Evolutionary conservation across 2,888 invertebrate species (phyloP), one percentile per base, ranked within the genome.

Genomic region (Pollenia griseotomentosa): DNA sequence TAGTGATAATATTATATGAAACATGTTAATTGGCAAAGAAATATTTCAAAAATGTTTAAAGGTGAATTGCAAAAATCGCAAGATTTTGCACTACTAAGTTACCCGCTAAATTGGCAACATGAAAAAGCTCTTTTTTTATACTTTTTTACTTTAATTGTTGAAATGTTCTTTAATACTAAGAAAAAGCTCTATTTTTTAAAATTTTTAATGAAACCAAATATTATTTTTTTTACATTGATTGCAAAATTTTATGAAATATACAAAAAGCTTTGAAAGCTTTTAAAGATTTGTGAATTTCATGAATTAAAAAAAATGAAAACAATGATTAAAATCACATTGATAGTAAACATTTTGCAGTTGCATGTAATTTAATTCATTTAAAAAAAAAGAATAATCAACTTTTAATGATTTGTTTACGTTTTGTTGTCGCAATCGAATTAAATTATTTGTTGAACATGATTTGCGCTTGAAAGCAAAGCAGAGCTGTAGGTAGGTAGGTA

Each of bases 381-480:
- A 40, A 71, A 66, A 74, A 71, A 61, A 59, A 63, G 19, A 16
- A 63, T 33, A 46, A 73, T 23, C 23, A 57, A 71, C 19, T 42
- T 83, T 77, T 77, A 83, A 83, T 83, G 66, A 83, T 83, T 83
- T 83, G 83, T 83, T 78, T 78, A 83, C 71, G 59, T 55, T 82
- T 70, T 77, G 61, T 83, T 78, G 44, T 65, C 66, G 73, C 59
- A 19, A 33, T 46, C 46, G 12, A 59, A 57, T 57, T 16, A 16
- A 33, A 33, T 68, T 66, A 57, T 2, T 78, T 66, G 33, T 53
- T 65, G 48, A 19, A 33, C 23, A 42, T 71, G 63, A 55, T 71
- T 71, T 61, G 42, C 53, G 42, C 16, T 40, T 51, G 61, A 8
- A 51, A 51, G 33, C 1, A 5, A 40, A 57, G 40, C 40, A 40